phyloP scores from a whole-genome alignment of 2,113 vertebrate genomes.

The Vireo altiloquus region DNA sequence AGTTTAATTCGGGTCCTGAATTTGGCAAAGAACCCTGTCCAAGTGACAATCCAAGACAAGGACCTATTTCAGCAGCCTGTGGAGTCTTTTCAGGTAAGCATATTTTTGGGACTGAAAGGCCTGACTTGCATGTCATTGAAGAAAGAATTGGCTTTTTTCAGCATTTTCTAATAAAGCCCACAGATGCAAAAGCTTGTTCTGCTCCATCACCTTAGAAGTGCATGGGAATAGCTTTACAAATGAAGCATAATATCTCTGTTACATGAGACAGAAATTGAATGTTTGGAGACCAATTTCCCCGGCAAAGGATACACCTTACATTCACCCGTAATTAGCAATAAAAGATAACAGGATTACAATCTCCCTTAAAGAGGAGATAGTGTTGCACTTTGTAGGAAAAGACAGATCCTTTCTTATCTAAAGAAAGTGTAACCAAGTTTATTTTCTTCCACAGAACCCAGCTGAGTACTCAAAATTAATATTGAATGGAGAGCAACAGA shows the following conservation, averaged over 20 bases:
- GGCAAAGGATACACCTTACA: background rate
- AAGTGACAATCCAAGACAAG: constrained; percentile 59
- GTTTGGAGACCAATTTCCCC: background rate
- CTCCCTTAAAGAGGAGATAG: background rate
- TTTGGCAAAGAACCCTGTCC: constrained; percentile 75
- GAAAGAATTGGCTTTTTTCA: background rate
- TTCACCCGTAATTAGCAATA: constrained; percentile 3
- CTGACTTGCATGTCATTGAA: background rate
- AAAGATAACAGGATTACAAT: background rate
- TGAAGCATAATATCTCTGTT: background rate
- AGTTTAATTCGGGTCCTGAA: constrained; percentile 86
- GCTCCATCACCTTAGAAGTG: background rate
- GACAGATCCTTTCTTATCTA: background rate
- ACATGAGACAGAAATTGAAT: background rate
- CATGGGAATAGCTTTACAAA: background rate
- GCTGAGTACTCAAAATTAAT: constrained; percentile 75
- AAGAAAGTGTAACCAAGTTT: constrained; percentile 4
- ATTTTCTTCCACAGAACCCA: constrained; percentile 77
- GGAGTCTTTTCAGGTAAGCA: constrained; percentile 76
- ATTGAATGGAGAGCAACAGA: constrained; percentile 58
- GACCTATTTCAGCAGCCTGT: constrained; percentile 69
- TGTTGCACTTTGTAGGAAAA: background rate
- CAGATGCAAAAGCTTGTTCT: background rate
- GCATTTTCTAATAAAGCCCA: background rate
- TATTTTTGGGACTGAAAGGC: background rate